These are phyloP conservation scores for Drosophila nebulosa DNA, from an alignment of 1,140 invertebrate species.

Conservation along the genomic window DNA sequence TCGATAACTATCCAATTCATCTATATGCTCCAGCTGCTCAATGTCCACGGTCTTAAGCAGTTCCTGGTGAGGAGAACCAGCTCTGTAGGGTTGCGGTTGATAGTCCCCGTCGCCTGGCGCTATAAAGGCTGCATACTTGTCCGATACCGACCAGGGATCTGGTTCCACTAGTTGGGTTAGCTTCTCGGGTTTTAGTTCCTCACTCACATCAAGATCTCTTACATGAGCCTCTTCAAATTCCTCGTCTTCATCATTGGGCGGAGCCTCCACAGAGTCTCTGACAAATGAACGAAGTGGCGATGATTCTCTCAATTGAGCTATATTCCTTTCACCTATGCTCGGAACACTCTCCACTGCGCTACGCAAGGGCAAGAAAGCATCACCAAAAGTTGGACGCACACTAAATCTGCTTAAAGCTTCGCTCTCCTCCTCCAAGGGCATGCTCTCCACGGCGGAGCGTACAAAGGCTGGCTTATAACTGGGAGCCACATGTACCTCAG, in stretches of 20 bases:
- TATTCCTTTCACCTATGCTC: constrained; percentile 53
- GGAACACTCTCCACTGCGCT: constrained; percentile 84
- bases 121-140: constrained; percentile 81
- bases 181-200: constrained; percentile 24
- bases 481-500: constrained; percentile 50
- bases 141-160: constrained; percentile 59
- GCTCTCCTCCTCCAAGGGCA: constrained; percentile 61
- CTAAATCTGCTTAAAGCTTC: constrained; percentile 43
- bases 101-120: constrained; percentile 24
- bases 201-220: constrained; percentile 15
- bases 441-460: constrained; percentile 83
- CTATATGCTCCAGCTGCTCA: constrained; percentile 55
- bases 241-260: constrained; percentile 77
- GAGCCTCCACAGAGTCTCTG: constrained; percentile 85
- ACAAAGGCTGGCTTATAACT: constrained; percentile 81
- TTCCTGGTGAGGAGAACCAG: constrained; percentile 69
- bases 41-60: constrained; percentile 53
- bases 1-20: constrained; percentile 49
- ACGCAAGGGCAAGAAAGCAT: constrained; percentile 82
- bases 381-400: constrained; percentile 53
- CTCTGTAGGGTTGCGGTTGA: constrained; percentile 62
- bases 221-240: constrained; percentile 27
- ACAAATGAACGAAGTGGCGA: constrained; percentile 72
- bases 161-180: constrained; percentile 21
- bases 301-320: constrained; percentile 33